Conservation (phyloP, 2,797 vertebrate species). For the Mycteria americana region DNA sequence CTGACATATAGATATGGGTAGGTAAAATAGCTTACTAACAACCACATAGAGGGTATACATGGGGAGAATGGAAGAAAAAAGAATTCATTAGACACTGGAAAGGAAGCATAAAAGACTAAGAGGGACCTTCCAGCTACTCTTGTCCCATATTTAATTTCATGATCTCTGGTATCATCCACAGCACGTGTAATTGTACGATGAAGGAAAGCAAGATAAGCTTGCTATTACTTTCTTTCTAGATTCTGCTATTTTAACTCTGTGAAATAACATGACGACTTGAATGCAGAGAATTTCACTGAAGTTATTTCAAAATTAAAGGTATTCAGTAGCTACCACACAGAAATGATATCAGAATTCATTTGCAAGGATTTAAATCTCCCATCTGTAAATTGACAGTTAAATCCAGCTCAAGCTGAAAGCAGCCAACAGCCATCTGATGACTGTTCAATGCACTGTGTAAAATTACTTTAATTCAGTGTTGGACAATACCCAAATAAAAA, state of each 20-base stretch:
- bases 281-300: neutral
- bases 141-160: neutral
- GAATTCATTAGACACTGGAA: neutral
- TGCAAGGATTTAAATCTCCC: neutral
- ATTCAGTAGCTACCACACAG: neutral
- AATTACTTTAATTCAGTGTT: slow-evolving; percentile 22
- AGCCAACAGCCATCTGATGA: neutral
- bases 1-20: neutral
- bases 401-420: neutral
- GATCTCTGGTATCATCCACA: neutral
- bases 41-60: neutral
- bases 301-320: neutral
- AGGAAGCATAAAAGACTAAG: neutral
- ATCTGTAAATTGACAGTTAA: neutral
- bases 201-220: neutral
- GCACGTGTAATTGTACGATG: neutral
- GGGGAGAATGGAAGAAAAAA: neutral
- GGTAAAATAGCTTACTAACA: neutral
- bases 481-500: slow-evolving; percentile 21
- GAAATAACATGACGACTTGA: neutral
- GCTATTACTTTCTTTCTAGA: neutral
- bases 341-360: neutral
- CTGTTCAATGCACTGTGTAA: neutral
- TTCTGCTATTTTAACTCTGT: neutral
- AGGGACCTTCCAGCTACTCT: neutral